These are phyloP conservation scores for Bos taurus DNA, from an alignment of 2,113 vertebrate species.

Conservation along the genomic window DNA sequence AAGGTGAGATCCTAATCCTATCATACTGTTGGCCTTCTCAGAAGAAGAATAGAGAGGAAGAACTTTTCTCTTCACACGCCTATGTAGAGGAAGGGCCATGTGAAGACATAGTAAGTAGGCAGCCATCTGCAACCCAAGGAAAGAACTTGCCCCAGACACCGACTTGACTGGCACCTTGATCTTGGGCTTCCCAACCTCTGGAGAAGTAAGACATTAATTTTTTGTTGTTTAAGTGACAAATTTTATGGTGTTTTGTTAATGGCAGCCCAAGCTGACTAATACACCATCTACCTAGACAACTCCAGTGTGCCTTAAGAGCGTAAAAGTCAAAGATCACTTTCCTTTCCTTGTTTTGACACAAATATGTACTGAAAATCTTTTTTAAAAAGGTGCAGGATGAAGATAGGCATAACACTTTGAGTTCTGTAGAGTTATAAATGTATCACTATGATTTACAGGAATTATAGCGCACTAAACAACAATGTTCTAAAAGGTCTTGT, in stretches of 20 bases:
- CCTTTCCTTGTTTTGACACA: background rate
- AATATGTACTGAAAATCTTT: background rate
- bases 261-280: background rate
- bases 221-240: background rate
- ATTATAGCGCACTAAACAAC: background rate
- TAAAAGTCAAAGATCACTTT: background rate
- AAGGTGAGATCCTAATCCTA: background rate
- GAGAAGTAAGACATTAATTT: background rate
- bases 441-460: background rate
- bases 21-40: background rate
- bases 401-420: background rate
- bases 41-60: background rate
- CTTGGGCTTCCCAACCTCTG: background rate
- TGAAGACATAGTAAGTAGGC: background rate
- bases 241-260: background rate
- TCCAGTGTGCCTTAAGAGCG: background rate
- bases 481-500: background rate
- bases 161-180: background rate
- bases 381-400: background rate
- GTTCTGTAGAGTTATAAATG: background rate
- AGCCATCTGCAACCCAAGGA: background rate
- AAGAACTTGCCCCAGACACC: background rate
- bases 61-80: background rate
- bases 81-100: background rate
- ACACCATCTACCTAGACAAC: background rate